Percentiles rank a stretch among this genome's conserved stretches.
Conservation (phyloP, 2,888 invertebrate genomes). For the Bugulina stolonifera region DNA sequence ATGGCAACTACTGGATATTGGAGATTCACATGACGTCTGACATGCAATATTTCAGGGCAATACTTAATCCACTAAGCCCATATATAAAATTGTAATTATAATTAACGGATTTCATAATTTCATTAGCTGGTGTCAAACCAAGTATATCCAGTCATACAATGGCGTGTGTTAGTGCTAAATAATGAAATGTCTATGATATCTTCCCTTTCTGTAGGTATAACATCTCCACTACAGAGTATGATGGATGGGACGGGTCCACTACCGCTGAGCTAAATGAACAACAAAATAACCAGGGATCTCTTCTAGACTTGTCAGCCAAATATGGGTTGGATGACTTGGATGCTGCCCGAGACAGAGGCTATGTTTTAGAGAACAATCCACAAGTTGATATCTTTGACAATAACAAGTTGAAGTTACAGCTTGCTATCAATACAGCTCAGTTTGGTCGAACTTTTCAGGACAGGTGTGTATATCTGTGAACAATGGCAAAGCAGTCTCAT, state of each 20-base stretch:
- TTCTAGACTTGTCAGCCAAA: slow-evolving; percentile 35
- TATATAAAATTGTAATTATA: too few species aligned
- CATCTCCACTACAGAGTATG: slow-evolving; percentile 50
- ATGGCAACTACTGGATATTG: too few species aligned
- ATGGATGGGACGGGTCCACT: slow-evolving; percentile 37
- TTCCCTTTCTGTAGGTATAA: slow-evolving; percentile 47
- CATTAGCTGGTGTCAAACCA: too few species aligned
- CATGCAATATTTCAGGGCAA: too few species aligned
- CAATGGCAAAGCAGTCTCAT: too few species aligned
- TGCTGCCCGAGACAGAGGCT: slow-evolving; percentile 41
- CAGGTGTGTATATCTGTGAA: too few species aligned
- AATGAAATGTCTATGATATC: too few species aligned
- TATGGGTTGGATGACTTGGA: slow-evolving; percentile 36
- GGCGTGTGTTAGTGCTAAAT: too few species aligned
- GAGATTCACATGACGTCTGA: too few species aligned
- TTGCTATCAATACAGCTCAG: slow-evolving; percentile 52
- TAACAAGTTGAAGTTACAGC: slow-evolving; percentile 38
- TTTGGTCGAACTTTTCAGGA: slow-evolving; percentile 52
- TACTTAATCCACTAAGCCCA: too few species aligned
- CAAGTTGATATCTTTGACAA: slow-evolving; percentile 45
- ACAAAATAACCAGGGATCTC: slow-evolving; percentile 32
- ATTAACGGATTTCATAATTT: too few species aligned
- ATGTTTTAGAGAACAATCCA: slow-evolving; percentile 46
- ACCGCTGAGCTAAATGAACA: slow-evolving; percentile 36
- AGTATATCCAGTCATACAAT: too few species aligned